Percentiles rank a stretch among this genome's conserved stretches.
Conservation (phyloP, 2,888 invertebrate species). For the Nymphalis urticae region DNA sequence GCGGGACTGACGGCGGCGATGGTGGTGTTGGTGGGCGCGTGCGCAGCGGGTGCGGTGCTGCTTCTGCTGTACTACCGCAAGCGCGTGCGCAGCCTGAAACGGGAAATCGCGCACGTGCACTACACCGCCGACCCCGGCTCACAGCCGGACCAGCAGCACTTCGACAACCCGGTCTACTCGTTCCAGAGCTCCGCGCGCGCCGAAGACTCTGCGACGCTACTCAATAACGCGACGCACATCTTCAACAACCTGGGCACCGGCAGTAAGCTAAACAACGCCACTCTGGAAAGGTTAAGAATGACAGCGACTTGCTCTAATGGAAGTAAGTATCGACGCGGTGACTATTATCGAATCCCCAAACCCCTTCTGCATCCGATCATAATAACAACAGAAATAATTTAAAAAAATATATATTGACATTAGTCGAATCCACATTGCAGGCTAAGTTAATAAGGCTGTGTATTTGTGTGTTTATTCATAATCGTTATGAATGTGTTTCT, state of each 20-base stretch:
- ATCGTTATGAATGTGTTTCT: not conserved
- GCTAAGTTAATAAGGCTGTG: not conserved
- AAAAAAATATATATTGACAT: no score
- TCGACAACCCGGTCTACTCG: slow-evolving; percentile 95
- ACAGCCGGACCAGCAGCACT: slow-evolving; percentile 90
- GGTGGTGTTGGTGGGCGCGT: slow-evolving; percentile 83
- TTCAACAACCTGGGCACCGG: slow-evolving; percentile 80
- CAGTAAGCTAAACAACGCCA: slow-evolving; percentile 81
- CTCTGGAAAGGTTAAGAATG: slow-evolving; percentile 81
- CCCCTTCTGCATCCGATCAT: no score
- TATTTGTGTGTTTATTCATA: no score
- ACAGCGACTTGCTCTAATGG: slow-evolving; percentile 76
- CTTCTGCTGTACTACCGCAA: slow-evolving; percentile 89
- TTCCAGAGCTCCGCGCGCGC: slow-evolving; percentile 82
- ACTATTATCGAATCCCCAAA: no score
- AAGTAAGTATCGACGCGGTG: slow-evolving; percentile 48
- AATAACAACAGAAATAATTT: no score
- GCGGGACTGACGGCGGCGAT: slow-evolving; percentile 85
- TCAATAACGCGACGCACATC: slow-evolving; percentile 81
- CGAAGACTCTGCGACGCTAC: slow-evolving; percentile 79
- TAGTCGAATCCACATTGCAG: no score
- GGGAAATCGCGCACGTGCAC: slow-evolving; percentile 93
- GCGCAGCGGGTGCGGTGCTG: slow-evolving; percentile 82
- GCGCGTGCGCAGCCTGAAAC: slow-evolving; percentile 90
- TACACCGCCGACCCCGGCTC: slow-evolving; percentile 90